Conservation (phyloP, 2,888 invertebrate genomes). For the Pheosia tremula region DNA sequence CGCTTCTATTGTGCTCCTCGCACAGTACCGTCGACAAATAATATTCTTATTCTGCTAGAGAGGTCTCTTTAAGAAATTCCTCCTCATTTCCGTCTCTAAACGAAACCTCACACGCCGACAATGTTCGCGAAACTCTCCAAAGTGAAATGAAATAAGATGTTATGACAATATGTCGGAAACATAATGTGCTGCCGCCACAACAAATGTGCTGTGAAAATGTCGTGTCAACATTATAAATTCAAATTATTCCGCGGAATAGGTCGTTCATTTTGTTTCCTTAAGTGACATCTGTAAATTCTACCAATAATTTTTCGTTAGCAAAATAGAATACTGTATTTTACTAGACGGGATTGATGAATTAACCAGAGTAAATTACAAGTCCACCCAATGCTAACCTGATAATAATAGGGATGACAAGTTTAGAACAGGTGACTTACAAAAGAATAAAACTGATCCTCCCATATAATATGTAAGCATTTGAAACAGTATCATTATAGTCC, state of each 20-base stretch:
- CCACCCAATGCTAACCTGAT: conserved; percentile 56
- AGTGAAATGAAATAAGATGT: conserved; percentile 78
- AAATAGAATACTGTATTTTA: neutral
- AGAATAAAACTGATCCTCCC: conserved; percentile 44
- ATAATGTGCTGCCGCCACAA: conserved; percentile 55
- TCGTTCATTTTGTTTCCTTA: no score
- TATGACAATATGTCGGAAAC: conserved; percentile 74
- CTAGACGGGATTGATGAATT: neutral
- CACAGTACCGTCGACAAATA: conserved; percentile 62
- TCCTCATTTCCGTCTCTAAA: conserved; percentile 79
- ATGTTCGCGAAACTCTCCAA: conserved; percentile 68
- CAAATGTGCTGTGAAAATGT: conserved; percentile 56
- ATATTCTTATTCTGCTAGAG: conserved; percentile 69
- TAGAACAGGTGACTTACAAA: conserved; percentile 46
- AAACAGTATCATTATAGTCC: conserved; percentile 58
- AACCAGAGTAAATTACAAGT: conserved; percentile 39
- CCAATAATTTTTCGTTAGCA: neutral
- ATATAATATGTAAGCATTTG: conserved; percentile 52
- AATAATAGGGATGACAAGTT: conserved; percentile 57
- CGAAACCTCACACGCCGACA: conserved; percentile 71
- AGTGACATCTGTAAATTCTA: no score
- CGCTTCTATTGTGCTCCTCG: conserved; percentile 61
- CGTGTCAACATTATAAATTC: conserved; percentile 45
- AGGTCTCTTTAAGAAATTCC: conserved; percentile 71
- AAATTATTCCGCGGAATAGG: conserved; percentile 45